These are phyloP conservation scores for Pomatostomus ruficeps DNA, from an alignment of 2,113 vertebrate genomes.

Conservation along the genomic window DNA sequence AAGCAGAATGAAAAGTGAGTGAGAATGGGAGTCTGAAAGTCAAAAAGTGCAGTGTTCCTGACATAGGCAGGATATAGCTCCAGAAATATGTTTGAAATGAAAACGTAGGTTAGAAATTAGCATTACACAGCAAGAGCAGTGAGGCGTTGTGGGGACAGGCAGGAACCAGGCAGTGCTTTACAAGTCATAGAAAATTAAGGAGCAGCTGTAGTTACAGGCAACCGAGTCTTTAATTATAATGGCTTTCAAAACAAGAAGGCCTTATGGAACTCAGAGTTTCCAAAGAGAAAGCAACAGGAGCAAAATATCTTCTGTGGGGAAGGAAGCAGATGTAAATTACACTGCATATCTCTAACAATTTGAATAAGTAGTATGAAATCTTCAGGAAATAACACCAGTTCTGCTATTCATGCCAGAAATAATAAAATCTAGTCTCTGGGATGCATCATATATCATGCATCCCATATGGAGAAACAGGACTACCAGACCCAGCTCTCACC, in stretches of 20 bases:
- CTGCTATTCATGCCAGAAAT: not conserved
- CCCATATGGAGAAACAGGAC: not conserved
- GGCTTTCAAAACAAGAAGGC: not conserved
- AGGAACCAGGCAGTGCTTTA: not conserved
- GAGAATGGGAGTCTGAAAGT: not conserved
- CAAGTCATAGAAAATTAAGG: not conserved
- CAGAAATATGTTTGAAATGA: slow-evolving; percentile 25
- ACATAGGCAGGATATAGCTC: not conserved
- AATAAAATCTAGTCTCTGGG: not conserved
- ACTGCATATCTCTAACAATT: not conserved
- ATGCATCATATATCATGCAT: not conserved
- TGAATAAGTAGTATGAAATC: not conserved
- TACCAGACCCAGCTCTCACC: not conserved
- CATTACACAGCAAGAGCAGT: not conserved
- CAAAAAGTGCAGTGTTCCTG: not conserved
- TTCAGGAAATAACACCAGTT: not conserved
- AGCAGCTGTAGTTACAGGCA: not conserved
- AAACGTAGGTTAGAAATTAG: not conserved
- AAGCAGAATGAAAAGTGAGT: not conserved
- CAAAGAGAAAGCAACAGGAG: not conserved
- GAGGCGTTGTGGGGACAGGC: not conserved
- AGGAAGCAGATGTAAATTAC: not conserved
- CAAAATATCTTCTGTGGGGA: not conserved
- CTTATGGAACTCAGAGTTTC: not conserved
- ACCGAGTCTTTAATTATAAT: not conserved